Evolutionary conservation across 1,140 invertebrate species (phyloP), one percentile per base, ranked within the genome.

Genomic region (Cylas formicarius): DNA sequence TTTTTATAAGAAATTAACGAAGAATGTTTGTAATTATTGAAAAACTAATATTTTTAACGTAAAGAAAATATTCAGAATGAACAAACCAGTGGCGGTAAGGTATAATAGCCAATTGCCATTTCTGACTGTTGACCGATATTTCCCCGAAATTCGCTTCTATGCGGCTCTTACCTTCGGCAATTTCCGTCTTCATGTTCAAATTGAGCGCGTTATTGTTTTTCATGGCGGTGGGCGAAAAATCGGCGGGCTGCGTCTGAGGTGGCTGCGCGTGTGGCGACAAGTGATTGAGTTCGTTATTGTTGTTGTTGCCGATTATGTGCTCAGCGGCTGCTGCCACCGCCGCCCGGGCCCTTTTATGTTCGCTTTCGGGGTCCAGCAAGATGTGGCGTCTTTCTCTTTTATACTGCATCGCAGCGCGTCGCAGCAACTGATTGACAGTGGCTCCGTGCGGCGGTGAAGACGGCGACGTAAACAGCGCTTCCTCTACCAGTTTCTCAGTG

Each of bases 401-500:
- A 60, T 77, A 66, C 58, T 78, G 72, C 68, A 78, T 68, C 51
- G 80, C 71, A 29, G 78, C 77, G 34, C 80, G 73, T 55, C 81
- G 75, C 48, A 82, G 67, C 52, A 82, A 58, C 44, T 79, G 78
- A 56, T 78, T 79, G 27, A 80, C 73, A 48, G 75, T 76, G 24
- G 59, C 44, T 56, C 67, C 46, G 61, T 62, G 62, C 3, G 61
- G 71, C 17, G 75, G 74, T 8, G 74, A 74, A 32, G 70, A 72
- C 13, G 76, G 76, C 47, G 75, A 78, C 14, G 75, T 70, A 44
- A 76, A 73, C 11, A 77, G 62, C 0, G 73, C 71, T 32, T 80
- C 78, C 44, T 78, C 69, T 27, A 71, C 67, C 39, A 78, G 66
- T 53, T 75, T 75, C 18, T 77, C 74, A 44, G 67, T 62, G 50